Base-by-base conservation (phyloP, 2,113 vertebrate genomes). In the Geococcyx californianus region DNA sequence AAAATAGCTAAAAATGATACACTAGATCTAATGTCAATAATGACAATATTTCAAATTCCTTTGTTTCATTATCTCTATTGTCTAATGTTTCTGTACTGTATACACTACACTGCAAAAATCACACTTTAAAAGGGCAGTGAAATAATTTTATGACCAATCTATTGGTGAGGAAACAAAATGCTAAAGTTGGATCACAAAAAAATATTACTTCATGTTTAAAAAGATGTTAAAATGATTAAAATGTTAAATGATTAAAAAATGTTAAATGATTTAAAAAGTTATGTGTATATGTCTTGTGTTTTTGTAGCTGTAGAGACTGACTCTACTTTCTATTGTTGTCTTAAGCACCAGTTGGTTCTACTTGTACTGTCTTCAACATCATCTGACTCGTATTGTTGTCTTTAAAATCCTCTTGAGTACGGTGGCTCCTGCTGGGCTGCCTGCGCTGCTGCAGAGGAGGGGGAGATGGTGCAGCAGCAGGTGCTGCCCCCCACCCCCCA, bases 221-320 rank as follows among this genome's bases (percentile, higher is more conserved):
- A n/a, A n/a, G n/a, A n/a, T n/a, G n/a, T n/a, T n/a, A n/a, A 59
- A 16, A 59, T 56, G 4, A 68, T 51, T 82, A 24, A 49, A 23
- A n/a, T n/a, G 9, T 16, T 58, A 59, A 16, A 59, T 56, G 4
- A 68, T 51, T 82, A 24, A 49, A 23, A n/a, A n/a, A n/a, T n/a
- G n/a, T n/a, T n/a, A n/a, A n/a, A n/a, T n/a, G n/a, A n/a, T n/a
- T n/a, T 3, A 24, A 49, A 67, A 72, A 34, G 3, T 23, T 73
- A 69, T 16, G 16, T 0, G 0, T 59, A 3, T 23, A 36, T 75
- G 42, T 26, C 11, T 2, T n/a, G 6, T 5, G n/a, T 51, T 82
- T 72, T 63, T 56, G 66, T 16, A 75, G 3, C 4, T 59, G 69
- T 56, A 16, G n/a, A n/a, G n/a, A n/a, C n/a, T n/a, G n/a, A n/a